A percentile compares a stretch with the other conserved stretches of the same genome.
phyloP scores from a whole-genome alignment of 2,797 vertebrate genomes.

The Rhinatrema bivittatum region DNA sequence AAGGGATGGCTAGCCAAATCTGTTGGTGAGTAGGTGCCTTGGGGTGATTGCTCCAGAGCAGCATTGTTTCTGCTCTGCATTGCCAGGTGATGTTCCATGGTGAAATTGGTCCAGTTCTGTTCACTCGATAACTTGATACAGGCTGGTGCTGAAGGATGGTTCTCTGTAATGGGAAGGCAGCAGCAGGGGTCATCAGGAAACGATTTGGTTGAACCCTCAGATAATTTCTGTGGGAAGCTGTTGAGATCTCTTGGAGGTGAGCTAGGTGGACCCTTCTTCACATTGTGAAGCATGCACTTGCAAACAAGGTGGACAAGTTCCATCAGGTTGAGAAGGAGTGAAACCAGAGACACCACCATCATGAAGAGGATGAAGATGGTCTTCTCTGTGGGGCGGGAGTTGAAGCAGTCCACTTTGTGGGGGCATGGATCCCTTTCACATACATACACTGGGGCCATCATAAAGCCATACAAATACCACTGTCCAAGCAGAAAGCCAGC shows the following conservation, averaged over 20 bases:
- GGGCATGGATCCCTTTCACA: slow-evolving; percentile 76
- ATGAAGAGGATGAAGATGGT: slow-evolving; percentile 94
- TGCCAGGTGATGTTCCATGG: slow-evolving; percentile 50
- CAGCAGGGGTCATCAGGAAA: slow-evolving; percentile 42
- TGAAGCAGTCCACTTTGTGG: slow-evolving; percentile 84
- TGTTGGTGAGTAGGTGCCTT: not conserved
- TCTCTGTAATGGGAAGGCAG: slow-evolving; percentile 49
- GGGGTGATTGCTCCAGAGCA: not conserved
- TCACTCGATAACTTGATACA: slow-evolving; percentile 52
- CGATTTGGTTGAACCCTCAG: not conserved
- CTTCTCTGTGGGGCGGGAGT: slow-evolving; percentile 91
- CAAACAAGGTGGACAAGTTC: slow-evolving; percentile 72
- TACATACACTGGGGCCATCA: slow-evolving; percentile 63
- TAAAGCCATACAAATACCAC: slow-evolving; percentile 85
- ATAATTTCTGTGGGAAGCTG: slow-evolving; percentile 2
- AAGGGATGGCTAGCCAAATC: slow-evolving; percentile 15
- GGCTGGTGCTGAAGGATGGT: slow-evolving; percentile 16
- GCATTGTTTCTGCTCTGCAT: slow-evolving; percentile 6
- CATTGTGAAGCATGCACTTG: slow-evolving; percentile 48
- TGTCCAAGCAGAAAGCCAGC: slow-evolving; percentile 78
- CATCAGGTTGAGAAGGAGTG: slow-evolving; percentile 69
- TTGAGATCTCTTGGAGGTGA: not conserved
- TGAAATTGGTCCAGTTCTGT: slow-evolving; percentile 67
- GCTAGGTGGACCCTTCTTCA: slow-evolving; percentile 15
- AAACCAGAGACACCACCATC: slow-evolving; percentile 78